Evolutionary conservation across 2,113 vertebrate genomes (phyloP).

Genomic region (Phalacrocorax aristotelis): DNA sequence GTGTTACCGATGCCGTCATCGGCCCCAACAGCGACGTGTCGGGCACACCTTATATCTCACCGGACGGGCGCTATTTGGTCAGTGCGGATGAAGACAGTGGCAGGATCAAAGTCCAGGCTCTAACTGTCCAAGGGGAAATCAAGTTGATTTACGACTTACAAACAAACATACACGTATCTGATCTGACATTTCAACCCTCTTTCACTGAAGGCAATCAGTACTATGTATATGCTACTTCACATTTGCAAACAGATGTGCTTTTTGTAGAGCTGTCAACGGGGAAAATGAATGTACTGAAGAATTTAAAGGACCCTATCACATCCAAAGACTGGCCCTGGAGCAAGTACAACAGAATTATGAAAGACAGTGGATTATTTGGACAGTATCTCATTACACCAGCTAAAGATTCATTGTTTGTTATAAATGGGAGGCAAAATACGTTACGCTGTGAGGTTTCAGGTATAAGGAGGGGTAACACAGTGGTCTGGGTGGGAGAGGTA

Average conservation of each 20-base stretch:
- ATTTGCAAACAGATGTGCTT: constrained; percentile 81
- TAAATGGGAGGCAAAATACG: constrained; percentile 85
- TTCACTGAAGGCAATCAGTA: constrained; percentile 86
- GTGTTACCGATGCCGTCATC: constrained; percentile 85
- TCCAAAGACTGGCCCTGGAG: constrained; percentile 85
- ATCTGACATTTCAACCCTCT: constrained; percentile 90
- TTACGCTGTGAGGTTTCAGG: constrained; percentile 92
- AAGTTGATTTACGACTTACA: constrained; percentile 72
- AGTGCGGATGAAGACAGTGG: constrained; percentile 70
- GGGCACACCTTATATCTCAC: constrained; percentile 81
- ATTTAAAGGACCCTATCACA: constrained; percentile 82
- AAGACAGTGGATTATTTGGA: constrained; percentile 91
- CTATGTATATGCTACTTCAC: constrained; percentile 80
- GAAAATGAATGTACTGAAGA: constrained; percentile 75
- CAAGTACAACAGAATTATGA: constrained; percentile 81
- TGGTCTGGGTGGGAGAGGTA: constrained; percentile 96
- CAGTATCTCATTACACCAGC: constrained; percentile 90
- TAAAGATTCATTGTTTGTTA: constrained; percentile 86
- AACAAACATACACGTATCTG: constrained; percentile 73
- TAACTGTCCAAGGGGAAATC: constrained; percentile 84
- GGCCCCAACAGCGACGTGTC: constrained; percentile 79
- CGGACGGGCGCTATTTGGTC: constrained; percentile 86
- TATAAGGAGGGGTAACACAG: constrained; percentile 85
- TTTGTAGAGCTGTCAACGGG: constrained; percentile 88
- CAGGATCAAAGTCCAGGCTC: constrained; percentile 82